Evolutionary conservation across 64 coral and sea anemone genomes (phyloP).

Genomic region (Dendronephthya gigantea): DNA sequence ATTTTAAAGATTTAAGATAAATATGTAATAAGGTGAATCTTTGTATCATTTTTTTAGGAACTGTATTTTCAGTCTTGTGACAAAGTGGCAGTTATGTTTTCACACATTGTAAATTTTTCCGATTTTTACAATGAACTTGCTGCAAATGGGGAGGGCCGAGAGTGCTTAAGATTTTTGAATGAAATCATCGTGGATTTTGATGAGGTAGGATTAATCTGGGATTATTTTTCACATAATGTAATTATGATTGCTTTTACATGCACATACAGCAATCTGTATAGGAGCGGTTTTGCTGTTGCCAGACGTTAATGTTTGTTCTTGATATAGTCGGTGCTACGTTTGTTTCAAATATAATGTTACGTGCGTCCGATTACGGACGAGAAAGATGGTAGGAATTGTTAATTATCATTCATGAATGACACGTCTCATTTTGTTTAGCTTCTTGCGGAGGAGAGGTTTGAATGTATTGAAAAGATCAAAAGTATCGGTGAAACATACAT

Average conservation of each 20-base stretch:
- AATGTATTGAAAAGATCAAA: constrained; percentile 95
- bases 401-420: neutral
- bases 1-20: neutral
- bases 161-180: constrained; percentile 86
- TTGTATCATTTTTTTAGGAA: constrained; percentile 40
- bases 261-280: too few species aligned
- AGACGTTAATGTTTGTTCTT: too few species aligned
- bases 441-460: constrained; percentile 74
- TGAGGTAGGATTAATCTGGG: constrained; percentile 44
- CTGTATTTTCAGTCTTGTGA: constrained; percentile 95
- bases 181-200: constrained; percentile 98
- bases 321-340: too few species aligned
- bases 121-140: constrained; percentile 96
- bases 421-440: constrained; percentile 30
- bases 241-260: too few species aligned
- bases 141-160: constrained; percentile 94
- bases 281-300: too few species aligned
- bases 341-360: too few species aligned
- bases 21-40: too few species aligned
- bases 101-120: constrained; percentile 94
- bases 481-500: constrained; percentile 99
- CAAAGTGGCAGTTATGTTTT: constrained; percentile 94
- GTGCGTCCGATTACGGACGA: too few species aligned
- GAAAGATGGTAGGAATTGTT: too few species aligned
- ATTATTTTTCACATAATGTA: too few species aligned